A percentile compares a stretch with the other conserved stretches of the same genome.
Evolutionary conservation across 2,888 invertebrate genomes (phyloP).

Genomic region (Seira sanloemensis): DNA sequence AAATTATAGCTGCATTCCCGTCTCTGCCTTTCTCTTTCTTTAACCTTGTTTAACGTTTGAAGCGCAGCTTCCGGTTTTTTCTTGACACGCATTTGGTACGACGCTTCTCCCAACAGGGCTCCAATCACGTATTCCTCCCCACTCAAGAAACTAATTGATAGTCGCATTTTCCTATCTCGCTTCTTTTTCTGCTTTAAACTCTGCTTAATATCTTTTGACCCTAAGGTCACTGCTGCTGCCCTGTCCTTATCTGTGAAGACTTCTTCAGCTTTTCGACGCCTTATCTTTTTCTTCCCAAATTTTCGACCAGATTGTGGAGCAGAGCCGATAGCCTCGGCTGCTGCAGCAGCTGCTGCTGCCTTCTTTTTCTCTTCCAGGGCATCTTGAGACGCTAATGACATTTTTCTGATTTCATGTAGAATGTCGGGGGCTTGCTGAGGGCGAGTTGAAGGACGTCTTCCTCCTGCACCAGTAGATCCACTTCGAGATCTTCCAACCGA

Average conservation of each 20-base stretch:
- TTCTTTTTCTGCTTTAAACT: conserved; percentile 87
- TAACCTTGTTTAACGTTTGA: conserved; percentile 12
- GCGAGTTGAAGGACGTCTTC: not conserved
- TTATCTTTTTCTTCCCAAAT: conserved; percentile 46
- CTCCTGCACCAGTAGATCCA: not conserved
- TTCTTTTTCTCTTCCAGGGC: conserved; percentile 68
- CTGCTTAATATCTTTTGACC: conserved; percentile 91
- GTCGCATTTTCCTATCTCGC: conserved; percentile 75
- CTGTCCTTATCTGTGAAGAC: conserved; percentile 93
- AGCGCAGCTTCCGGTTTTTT: conserved; percentile 68
- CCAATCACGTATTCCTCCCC: conserved; percentile 72
- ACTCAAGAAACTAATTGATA: conserved; percentile 69
- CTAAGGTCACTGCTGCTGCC: conserved; percentile 91
- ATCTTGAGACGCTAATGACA: conserved; percentile 72
- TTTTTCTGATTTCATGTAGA: conserved; percentile 72
- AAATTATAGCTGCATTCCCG: not conserved
- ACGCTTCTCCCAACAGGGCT: conserved; percentile 69
- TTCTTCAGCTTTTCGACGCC: conserved; percentile 79
- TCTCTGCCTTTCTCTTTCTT: not conserved
- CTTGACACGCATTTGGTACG: conserved; percentile 71
- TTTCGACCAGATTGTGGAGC: conserved; percentile 39
- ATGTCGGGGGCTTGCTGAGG: conserved; percentile 16
- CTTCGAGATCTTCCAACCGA: conserved; percentile 9
- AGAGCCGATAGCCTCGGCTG: conserved; percentile 10
- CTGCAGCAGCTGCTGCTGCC: conserved; percentile 22